Base-by-base conservation (phyloP, 2,113 vertebrate species). In the Cheirogaleus medius region DNA sequence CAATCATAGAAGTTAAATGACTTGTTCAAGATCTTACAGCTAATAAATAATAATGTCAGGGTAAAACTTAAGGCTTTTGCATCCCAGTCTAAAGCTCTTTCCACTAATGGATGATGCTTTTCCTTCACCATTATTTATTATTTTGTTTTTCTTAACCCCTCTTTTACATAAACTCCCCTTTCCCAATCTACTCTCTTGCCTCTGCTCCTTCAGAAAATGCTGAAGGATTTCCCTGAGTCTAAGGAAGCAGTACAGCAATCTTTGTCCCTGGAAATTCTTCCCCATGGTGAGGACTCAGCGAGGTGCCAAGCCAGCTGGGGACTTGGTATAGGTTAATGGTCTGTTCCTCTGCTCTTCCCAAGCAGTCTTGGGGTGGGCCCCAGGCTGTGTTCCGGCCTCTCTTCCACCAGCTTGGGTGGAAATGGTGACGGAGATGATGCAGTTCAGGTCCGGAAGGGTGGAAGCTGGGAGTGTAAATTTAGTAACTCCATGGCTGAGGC, bases 401-500 rank as follows among this genome's bases (percentile, higher is more conserved):
- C 74, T 97, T 97, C 94, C 44, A 0, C 94, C 73, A 89, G 76
- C 94, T 87, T 80, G 94, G 94, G 82, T 95, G 95, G 97, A 95
- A 96, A 96, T 49, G 77, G 92, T 97, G 96, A 92, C 71, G 2
- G 92, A 97, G 89, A 44, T 77, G 94, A 78, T 85, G 76, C 17
- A 58, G 92, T 82, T 32, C 49, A 56, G 32, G 91, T 73, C 96
- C 92, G 94, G 96, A 97, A 97, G 97, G 95, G 95, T 96, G 97
- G 96, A 86, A 95, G 93, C 89, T 63, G 78, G 58, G 80, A 90
- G 86, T 37, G 90, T 98, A 97, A 97, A 98, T 95, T 96, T 95
- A 96, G 95, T 82, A 97, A 95, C 64, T 78, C 69, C 71, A 14
- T 78, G 92, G 87, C 87, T 47, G 47, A 96, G 82, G 52, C 86